Base-by-base conservation (phyloP, 2,113 vertebrate species). In the Nanorana parkeri region DNA sequence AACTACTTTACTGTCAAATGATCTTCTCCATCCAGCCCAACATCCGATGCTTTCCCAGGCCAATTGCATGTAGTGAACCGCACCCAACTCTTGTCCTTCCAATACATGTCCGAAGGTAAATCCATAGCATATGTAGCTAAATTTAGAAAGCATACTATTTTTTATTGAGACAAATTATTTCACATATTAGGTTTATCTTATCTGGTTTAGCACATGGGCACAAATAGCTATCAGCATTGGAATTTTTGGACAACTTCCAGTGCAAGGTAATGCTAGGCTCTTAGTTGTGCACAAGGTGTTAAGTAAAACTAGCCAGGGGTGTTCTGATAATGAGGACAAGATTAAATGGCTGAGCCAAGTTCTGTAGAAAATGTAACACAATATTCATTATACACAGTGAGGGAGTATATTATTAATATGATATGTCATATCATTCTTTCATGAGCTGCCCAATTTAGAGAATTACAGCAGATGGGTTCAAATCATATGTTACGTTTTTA, bases 241-340 rank as follows among this genome's bases (percentile, higher is more conserved):
- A 86, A 88, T 88, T 77, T 81, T 73, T 75, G 58, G 61, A 83
- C 84, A 84, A 69, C 47, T 56, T 3, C 61, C 73, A 81, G 84
- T 79, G 68, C 68, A 86, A 88, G 68, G 79, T 56, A 80, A 85
- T 84, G 23, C 17, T 66, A 77, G 85, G 63, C 61, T 80, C 85
- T 65, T 77, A 66, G 83, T 29, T 77, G 54, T 60, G 72, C 64
- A 81, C 69, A 5, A 83, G 78, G 19, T 81, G 60, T 21, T 84
- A 28, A 73, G 78, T 51, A 64, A 80, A 56, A 72, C 61, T 51
- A 71, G 21, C 36, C 55, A 71, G 78, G n/a, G 58, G 52, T 71
- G 20, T 72, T 17, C 23, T 71, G 55, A 61, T 80, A 72, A 60
- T 29, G 20, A 32, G 52, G 28, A 55, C 60, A 21, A 80, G 52